A percentile compares a stretch with the other conserved stretches of the same genome.
Conservation (phyloP, 2,113 vertebrate species). For the Sarotherodon lohbergeri region DNA sequence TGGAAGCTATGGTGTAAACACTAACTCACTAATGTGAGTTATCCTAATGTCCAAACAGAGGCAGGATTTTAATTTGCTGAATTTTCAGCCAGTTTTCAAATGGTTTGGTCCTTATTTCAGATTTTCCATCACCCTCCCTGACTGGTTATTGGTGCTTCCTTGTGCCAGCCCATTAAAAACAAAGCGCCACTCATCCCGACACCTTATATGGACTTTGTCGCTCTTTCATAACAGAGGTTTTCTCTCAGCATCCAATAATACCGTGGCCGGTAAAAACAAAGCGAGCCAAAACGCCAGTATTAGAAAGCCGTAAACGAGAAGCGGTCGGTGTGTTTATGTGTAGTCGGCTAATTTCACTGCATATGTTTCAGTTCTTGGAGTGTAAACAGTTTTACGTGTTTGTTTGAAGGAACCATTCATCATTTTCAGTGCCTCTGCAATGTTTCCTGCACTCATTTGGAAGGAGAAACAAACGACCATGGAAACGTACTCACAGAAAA, state of each 20-base stretch:
- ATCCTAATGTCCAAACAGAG: background rate
- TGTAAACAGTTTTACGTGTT: background rate
- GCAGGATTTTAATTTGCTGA: background rate
- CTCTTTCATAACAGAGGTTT: background rate
- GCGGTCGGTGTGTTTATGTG: background rate
- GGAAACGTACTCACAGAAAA: background rate
- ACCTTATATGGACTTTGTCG: background rate
- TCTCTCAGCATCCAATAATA: background rate
- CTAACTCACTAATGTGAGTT: background rate
- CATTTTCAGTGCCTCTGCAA: background rate
- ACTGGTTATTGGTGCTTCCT: background rate
- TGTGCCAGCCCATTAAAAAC: background rate
- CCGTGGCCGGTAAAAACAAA: background rate
- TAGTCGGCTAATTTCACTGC: background rate
- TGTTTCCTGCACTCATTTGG: background rate
- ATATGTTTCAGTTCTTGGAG: background rate
- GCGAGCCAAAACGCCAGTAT: background rate
- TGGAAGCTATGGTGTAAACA: background rate
- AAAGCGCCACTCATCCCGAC: background rate
- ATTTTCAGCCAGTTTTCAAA: background rate
- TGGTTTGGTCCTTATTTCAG: background rate
- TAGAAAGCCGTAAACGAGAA: background rate
- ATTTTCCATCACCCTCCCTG: background rate
- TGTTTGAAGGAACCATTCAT: background rate
- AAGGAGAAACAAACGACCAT: background rate